Base-by-base conservation (phyloP, 2,888 invertebrate genomes). In the Ennomos fuscantarius region DNA sequence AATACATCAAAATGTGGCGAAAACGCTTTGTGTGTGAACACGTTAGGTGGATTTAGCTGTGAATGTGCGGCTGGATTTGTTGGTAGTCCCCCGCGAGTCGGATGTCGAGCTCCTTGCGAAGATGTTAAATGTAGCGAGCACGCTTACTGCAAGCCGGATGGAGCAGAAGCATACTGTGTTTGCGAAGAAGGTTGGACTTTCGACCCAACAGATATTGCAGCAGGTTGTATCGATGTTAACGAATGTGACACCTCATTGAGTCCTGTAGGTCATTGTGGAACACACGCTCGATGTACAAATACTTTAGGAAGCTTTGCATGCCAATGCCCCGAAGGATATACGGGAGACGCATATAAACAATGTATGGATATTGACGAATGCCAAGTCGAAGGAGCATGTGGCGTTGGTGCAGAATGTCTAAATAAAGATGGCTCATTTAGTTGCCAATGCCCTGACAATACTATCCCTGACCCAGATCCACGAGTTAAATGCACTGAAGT, bases 111-210 rank as follows among this genome's bases (percentile, higher is more conserved):
- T 68, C 98, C 98, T 0, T 98, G 98, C 79, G 97, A 97, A 80
- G 97, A 97, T 83, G 96, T 98, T 0, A 95, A 96, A 78, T 98
- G 98, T 79, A 96, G 97, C 11, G 94, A 95, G 8, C 97, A 98
- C 80, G 96, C 98, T 1, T 97, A 94, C 78, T 98, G 98, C 81
- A 97, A 97, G 80, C 95, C 97, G 0, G 96, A 97, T 71, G 97
- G 97, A 34, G 94, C 95, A 58, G 97, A 98, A 84, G 98, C 97
- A 0, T 97, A 96, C 73, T 98, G 98, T 73, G 96, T 98, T 45
- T 98, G 98, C 78, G 97, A 98, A 79, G 96, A 97, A 58, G 98
- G 98, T 0, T 98, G 97, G 97, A 97, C 97, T 0, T 98, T 96
- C 78, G 96, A 98, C 86, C 98, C 98, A 0, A 95, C 93, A 54